phyloP scores from a whole-genome alignment of 2,113 vertebrate species.

The Hippocampus comes region DNA sequence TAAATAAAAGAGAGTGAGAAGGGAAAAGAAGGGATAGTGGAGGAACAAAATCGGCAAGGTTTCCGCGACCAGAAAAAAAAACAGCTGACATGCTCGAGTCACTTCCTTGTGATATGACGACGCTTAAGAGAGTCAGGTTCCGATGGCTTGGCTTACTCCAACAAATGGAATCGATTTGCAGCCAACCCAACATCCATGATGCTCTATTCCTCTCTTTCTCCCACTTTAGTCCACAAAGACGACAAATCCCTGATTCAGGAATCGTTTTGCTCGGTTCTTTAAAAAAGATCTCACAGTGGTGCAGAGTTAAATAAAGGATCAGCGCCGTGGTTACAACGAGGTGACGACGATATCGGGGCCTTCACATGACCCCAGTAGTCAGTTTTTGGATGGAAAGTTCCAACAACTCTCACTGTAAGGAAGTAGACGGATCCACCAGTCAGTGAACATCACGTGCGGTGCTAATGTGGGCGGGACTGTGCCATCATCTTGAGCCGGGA shows the following conservation, averaged over 20 bases:
- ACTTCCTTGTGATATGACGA: constrained; percentile 26
- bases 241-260: constrained; percentile 59
- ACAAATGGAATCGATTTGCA: background rate
- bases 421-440: background rate
- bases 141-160: constrained; percentile 24
- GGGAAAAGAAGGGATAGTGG: background rate
- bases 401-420: constrained; percentile 18
- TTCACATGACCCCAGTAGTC: background rate
- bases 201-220: constrained; percentile 4
- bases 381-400: constrained; percentile 13
- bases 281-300: constrained; percentile 65
- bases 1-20: constrained; percentile 57
- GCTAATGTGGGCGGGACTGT: constrained; percentile 83
- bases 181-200: background rate
- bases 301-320: constrained; percentile 33
- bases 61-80: background rate
- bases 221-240: constrained; percentile 45
- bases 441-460: background rate
- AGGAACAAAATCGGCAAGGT: background rate
- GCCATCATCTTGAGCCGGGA: constrained; percentile 89
- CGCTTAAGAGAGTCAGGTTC: constrained; percentile 18
- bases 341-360: constrained; percentile 3
- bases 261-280: constrained; percentile 47
- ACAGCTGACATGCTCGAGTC: constrained; percentile 15
- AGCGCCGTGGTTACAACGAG: constrained; percentile 9